A percentile compares a stretch with the other conserved stretches of the same genome.
phyloP scores from a whole-genome alignment of 30 jellyfish, hydroid and myxozoan species.

The Catostylus mosaicus region DNA sequence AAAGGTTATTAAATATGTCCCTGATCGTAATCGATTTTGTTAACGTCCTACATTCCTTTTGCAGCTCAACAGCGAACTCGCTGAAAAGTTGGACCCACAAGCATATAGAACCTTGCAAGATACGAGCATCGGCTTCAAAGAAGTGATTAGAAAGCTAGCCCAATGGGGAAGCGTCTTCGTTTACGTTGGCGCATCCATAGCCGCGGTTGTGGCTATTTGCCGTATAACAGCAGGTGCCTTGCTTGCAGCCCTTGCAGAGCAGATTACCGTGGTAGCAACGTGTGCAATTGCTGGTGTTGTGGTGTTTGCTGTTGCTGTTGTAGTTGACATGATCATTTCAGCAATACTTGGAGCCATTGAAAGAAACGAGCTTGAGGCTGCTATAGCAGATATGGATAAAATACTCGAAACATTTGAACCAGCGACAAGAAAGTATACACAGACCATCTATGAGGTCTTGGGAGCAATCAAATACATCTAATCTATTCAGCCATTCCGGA shows the following conservation, averaged over 20 bases:
- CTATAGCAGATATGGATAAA: constrained; percentile 3
- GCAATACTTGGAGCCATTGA: constrained; percentile 19
- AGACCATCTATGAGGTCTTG: constrained; percentile 22
- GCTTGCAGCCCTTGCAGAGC: not conserved
- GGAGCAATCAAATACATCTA: constrained; percentile 4
- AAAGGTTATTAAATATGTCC: too few relatives aligned
- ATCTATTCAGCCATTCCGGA: not conserved
- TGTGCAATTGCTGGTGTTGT: constrained; percentile 16
- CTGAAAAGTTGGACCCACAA: not conserved
- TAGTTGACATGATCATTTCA: constrained; percentile 7
- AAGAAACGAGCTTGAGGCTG: constrained; percentile 5
- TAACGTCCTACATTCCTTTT: not conserved
- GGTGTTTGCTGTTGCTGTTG: not conserved
- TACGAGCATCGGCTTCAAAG: constrained; percentile 4
- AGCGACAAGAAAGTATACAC: constrained; percentile 23
- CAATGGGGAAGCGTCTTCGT: constrained; percentile 13
- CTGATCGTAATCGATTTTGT: not conserved
- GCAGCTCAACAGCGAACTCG: constrained; percentile 12
- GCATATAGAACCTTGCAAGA: constrained; percentile 19
- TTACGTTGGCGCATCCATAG: not conserved
- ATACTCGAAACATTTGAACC: not conserved
- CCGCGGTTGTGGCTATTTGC: not conserved
- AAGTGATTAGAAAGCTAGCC: not conserved
- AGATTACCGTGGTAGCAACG: not conserved
- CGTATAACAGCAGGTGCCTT: constrained; percentile 18